Conservation (phyloP, 2,888 invertebrate genomes). For the Neoscelio sp. region DNA sequence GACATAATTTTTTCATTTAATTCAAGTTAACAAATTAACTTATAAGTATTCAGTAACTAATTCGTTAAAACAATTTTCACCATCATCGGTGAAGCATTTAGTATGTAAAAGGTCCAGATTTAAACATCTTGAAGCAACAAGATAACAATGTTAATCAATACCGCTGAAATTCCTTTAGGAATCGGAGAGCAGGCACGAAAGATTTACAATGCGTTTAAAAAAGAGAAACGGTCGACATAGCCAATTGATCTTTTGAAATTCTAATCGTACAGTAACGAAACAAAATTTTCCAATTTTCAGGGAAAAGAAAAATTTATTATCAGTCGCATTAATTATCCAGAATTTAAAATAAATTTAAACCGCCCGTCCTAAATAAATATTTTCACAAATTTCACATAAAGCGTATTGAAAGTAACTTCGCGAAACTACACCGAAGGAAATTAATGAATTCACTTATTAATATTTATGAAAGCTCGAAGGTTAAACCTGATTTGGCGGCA, state of each 20-base stretch:
- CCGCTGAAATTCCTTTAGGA: constrained; percentile 29
- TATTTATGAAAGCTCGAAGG: constrained; percentile 56
- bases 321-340: constrained; percentile 42
- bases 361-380: constrained; percentile 48
- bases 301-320: constrained; percentile 48
- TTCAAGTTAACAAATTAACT: no score
- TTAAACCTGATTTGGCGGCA: constrained; percentile 48
- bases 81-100: neutral
- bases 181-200: constrained; percentile 27
- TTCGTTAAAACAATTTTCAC: neutral
- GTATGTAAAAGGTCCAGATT: constrained; percentile 40
- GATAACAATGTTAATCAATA: constrained; percentile 52
- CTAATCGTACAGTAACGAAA: constrained; percentile 33
- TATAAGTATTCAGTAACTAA: constrained; percentile 26
- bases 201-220: constrained; percentile 58
- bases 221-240: constrained; percentile 39
- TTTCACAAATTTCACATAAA: constrained; percentile 38
- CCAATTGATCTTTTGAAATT: constrained; percentile 59
- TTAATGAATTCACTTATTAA: constrained; percentile 60
- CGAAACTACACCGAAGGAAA: constrained; percentile 33
- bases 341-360: constrained; percentile 52
- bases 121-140: constrained; percentile 19
- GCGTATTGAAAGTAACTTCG: constrained; percentile 44
- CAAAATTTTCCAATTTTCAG: constrained; percentile 12
- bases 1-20: no score